Evolutionary conservation across 2,888 invertebrate species (phyloP).

Genomic region (Notocelia uddmanniana): DNA sequence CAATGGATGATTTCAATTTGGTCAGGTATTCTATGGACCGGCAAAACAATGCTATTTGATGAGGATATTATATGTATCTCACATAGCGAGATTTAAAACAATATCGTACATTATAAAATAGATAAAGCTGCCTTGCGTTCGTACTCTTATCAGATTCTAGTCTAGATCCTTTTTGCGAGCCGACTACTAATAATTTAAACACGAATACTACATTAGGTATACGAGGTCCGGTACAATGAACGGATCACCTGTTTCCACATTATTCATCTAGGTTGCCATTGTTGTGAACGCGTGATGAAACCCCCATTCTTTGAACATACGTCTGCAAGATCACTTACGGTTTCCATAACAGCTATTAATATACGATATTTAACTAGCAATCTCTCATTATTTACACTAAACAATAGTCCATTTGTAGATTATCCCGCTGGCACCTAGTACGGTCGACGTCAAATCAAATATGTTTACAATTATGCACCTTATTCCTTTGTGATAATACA

Average conservation of each 20-base stretch:
- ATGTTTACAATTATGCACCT: too few relatives aligned
- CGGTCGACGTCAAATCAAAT: too few relatives aligned
- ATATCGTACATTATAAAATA: constrained; percentile 16
- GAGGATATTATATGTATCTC: constrained; percentile 6
- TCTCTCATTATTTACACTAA: constrained; percentile 40
- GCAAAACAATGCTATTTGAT: constrained; percentile 30
- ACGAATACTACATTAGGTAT: constrained; percentile 20
- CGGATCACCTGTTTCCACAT: constrained; percentile 41
- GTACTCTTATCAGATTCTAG: constrained; percentile 24
- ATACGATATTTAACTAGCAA: constrained; percentile 51
- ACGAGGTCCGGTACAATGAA: constrained; percentile 38
- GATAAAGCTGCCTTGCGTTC: not conserved
- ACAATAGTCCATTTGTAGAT: constrained; percentile 32
- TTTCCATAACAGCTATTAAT: constrained; percentile 56
- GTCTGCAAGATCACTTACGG: constrained; percentile 55
- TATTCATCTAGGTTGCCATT: constrained; percentile 55
- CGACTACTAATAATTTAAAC: constrained; percentile 28
- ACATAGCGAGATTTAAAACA: not conserved
- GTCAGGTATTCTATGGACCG: constrained; percentile 7
- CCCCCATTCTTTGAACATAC: constrained; percentile 62
- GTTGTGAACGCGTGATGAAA: constrained; percentile 62
- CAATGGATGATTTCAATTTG: constrained; percentile 29
- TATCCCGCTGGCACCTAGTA: constrained; percentile 16
- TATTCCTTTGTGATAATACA: too few relatives aligned
- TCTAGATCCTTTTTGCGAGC: constrained; percentile 9